These are phyloP conservation scores for Campoplex nolae DNA, from an alignment of 2,888 invertebrate genomes.

Conservation along the genomic window DNA sequence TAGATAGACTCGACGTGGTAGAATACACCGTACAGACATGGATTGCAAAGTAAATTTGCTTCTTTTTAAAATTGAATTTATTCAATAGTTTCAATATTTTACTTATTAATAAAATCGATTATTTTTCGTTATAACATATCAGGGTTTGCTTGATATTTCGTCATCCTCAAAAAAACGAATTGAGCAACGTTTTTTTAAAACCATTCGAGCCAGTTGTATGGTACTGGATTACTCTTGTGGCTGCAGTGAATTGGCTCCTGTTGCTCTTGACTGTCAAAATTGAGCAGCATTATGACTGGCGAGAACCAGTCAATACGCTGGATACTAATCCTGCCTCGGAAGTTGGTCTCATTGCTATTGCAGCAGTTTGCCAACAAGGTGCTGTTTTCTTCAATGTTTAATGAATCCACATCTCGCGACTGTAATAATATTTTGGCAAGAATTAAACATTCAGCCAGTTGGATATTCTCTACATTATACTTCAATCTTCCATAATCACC, in stretches of 20 bases:
- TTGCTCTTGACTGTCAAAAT: constrained; percentile 72
- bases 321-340: constrained; percentile 74
- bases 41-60: constrained; percentile 86
- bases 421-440: not conserved
- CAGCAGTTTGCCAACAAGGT: constrained; percentile 85
- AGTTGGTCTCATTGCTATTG: constrained; percentile 83
- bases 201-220: constrained; percentile 87
- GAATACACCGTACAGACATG: constrained; percentile 88
- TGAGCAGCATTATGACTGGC: constrained; percentile 68
- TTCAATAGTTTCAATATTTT: not conserved
- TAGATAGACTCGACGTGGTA: constrained; percentile 87
- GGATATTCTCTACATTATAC: no score
- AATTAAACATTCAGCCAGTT: no score
- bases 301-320: constrained; percentile 59
- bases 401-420: not conserved
- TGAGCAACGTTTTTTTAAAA: constrained; percentile 88
- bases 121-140: not conserved
- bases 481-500: no score
- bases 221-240: constrained; percentile 85
- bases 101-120: not conserved
- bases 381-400: constrained; percentile 21
- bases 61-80: not conserved
- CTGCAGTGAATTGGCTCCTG: constrained; percentile 73
- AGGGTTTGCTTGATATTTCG: constrained; percentile 90
- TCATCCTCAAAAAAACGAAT: constrained; percentile 87